Conservation (phyloP, 37 sponge, comb jelly and placozoan genomes). For the Amphimedon queenslandica region DNA sequence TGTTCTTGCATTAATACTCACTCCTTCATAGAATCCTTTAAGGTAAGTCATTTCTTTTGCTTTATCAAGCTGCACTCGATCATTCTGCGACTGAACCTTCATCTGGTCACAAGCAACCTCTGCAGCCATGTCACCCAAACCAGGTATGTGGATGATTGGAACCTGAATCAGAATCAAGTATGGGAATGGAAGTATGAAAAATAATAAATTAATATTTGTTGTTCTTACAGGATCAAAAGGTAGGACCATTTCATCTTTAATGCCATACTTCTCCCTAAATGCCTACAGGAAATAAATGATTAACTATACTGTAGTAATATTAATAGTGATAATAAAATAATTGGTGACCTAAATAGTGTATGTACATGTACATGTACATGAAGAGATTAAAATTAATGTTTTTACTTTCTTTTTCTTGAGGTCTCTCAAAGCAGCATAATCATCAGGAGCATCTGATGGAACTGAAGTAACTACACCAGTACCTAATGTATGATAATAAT, state of each 20-base stretch:
- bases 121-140: slow-evolving; percentile 66
- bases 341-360: too few relatives aligned
- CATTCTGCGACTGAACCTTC: slow-evolving; percentile 70
- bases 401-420: slow-evolving; percentile 72
- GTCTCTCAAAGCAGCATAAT: slow-evolving; percentile 78
- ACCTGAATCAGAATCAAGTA: slow-evolving; percentile 13
- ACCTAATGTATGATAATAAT: too few relatives aligned
- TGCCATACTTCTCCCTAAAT: slow-evolving; percentile 66
- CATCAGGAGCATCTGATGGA: slow-evolving; percentile 83
- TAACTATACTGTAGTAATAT: neutral
- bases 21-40: slow-evolving; percentile 76
- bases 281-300: slow-evolving; percentile 9
- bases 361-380: too few relatives aligned
- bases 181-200: neutral
- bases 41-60: slow-evolving; percentile 78
- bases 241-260: slow-evolving; percentile 80
- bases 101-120: slow-evolving; percentile 64
- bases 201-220: neutral
- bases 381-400: too few relatives aligned
- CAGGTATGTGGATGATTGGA: slow-evolving; percentile 73
- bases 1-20: slow-evolving; percentile 6
- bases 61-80: slow-evolving; percentile 57
- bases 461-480: slow-evolving; percentile 89
- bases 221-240: slow-evolving; percentile 82
- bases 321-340: too few relatives aligned